Evolutionary conservation across 2,888 invertebrate genomes (phyloP), one percentile per base, ranked within the genome.

Genomic region (Pterostichus madidus): DNA sequence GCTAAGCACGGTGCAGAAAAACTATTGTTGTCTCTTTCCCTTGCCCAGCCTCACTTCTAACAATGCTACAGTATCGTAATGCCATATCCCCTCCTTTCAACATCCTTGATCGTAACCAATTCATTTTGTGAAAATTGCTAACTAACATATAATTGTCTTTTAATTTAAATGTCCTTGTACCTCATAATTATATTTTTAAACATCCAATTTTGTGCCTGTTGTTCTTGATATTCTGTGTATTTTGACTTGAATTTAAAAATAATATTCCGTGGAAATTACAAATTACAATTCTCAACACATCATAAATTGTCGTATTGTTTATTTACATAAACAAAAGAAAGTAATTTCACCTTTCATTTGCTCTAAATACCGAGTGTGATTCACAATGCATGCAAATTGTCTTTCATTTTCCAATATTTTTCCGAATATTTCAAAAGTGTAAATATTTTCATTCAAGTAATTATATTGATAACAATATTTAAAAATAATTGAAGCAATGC

Each of bases 391-490:
- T 49, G 49, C 13, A n/a, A 8, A 13, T 49, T 49, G 49, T 11
- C n/a, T 49, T 46, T 49, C 49, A 49, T 49, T 49, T 49, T 49
- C 49, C 13, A 49, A 49, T 49, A 49, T 11, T 64, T 64, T 17
- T 64, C 32, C 24, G 24, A 24, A 3, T 24, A 24, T 24, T 24
- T 24, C 2, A 24, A 24, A 24, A 24, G 3, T 24, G 24, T 24
- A 24, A 24, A 24, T 24, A 24, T 24, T 24, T 24, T 24, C 24
- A 24, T 24, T 24, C 24, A 24, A 24, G 24, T 1, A 24, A 24
- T 24, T 24, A 24, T 24, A 3, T 24, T 24, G 3, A 24, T 24
- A 24, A 24, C 3, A 24, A 24, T 24, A 24, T 24, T 24, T 24
- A 2, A 24, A 24, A 24, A 24, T 1, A 24, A 24, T 24, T 24